Evolutionary conservation across 2,797 vertebrate genomes (phyloP).

Genomic region (Bucorvus abyssinicus): DNA sequence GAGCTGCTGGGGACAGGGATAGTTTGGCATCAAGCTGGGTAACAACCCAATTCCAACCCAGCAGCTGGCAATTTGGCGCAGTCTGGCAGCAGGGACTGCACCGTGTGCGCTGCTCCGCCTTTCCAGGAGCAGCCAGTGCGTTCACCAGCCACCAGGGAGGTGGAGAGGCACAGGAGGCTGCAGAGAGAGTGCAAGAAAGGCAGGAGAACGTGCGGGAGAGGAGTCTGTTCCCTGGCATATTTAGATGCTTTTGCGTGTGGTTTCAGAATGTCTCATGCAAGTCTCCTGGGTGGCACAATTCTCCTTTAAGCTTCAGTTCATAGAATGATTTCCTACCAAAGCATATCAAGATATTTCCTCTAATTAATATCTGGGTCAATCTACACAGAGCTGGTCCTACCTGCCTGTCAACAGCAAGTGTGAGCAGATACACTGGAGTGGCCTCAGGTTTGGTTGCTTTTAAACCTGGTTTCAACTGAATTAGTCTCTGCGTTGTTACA

Average conservation of each 20-base stretch:
- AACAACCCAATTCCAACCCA: background rate
- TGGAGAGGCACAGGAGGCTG: background rate
- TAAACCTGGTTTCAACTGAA: background rate
- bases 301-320: background rate
- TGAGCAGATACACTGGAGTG: background rate
- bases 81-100: background rate
- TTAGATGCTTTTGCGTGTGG: background rate
- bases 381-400: background rate
- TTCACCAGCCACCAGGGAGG: background rate
- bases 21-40: constrained; percentile 24
- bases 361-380: background rate
- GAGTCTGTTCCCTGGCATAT: background rate
- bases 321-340: background rate
- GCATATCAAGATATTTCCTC: background rate
- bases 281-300: background rate
- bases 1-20: background rate
- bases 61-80: background rate
- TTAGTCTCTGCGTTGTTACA: background rate
- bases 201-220: background rate
- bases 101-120: background rate
- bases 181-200: background rate
- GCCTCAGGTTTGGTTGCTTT: background rate
- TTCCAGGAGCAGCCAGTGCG: background rate
- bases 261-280: background rate
- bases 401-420: background rate